Base-by-base conservation (phyloP, 2,888 invertebrate genomes). In the Fissipunctia ypsillon region DNA sequence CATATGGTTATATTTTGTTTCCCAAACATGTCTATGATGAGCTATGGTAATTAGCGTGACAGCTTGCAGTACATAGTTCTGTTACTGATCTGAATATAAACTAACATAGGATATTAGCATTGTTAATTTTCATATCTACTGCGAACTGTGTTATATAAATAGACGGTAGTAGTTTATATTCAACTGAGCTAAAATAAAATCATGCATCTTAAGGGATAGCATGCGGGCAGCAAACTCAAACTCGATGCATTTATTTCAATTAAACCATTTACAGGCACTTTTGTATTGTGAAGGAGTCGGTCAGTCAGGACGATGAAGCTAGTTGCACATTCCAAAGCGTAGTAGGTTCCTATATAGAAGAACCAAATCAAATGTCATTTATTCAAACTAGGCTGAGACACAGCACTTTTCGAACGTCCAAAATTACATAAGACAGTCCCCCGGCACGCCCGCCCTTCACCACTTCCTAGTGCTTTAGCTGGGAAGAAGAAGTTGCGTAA, bases 11-110 rank as follows among this genome's bases (percentile, higher is more conserved):
- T 28, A 31, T 38, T 31, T 38, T 22, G 31, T 41, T 59, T 64
- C 19, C 9, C 43, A 70, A 78, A 78, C 63, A 72, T 35, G 35
- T 56, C 28, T 50, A 28, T 78, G 48, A 43, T 50, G 63, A 78
- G 73, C 56, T 72, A 78, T 78, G 78, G 73, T 76, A 76, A 76
- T 76, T 63, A 76, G 43, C 19, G 78, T 28, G 43, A 50, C 78
- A 78, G 72, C 56, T 72, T 78, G 72, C 45, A 54, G 54, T 50
- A 72, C 59, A 69, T 57, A 54, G 57, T 25, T 59, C 48, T 65
- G 38, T 50, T 14, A 72, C 54, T 41, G n/a, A 43, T 67, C 28
- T 59, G 35, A 73, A 52, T 52, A 25, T 73, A 56, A 66, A 45
- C 59, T 45, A 56, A 50, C 73, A 50, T 35, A 25, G 3, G 28